Conservation (phyloP, 2,888 invertebrate genomes). For the Cataglyphis albicans region DNA sequence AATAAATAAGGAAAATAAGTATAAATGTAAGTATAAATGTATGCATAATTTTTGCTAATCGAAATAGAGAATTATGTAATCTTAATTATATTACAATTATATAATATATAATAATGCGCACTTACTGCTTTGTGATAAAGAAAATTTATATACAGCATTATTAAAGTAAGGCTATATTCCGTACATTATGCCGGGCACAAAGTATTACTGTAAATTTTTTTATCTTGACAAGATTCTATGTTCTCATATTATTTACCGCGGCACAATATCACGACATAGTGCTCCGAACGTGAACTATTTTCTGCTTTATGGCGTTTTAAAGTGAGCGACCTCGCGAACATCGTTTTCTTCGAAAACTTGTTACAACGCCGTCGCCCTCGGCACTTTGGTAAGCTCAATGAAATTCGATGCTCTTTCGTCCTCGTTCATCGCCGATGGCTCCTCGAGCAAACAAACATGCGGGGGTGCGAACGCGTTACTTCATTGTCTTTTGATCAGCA, state of each 20-base stretch:
- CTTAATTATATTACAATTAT: not conserved
- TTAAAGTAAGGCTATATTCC: not conserved
- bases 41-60: not conserved
- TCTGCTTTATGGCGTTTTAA: conserved; percentile 72
- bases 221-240: conserved; percentile 62
- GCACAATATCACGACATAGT: conserved; percentile 50
- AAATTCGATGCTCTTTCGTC: conserved; percentile 69
- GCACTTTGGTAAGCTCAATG: conserved; percentile 64
- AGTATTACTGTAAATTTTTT: conserved; percentile 48
- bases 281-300: conserved; percentile 56
- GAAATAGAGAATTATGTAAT: not conserved
- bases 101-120: not conserved
- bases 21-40: too few relatives aligned
- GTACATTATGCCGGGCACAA: not conserved
- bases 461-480: not conserved
- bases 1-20: not conserved
- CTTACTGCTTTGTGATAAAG: not conserved
- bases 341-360: conserved; percentile 71
- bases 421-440: conserved; percentile 49
- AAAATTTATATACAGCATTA: conserved; percentile 23
- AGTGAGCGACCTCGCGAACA: conserved; percentile 68
- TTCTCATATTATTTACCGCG: conserved; percentile 49
- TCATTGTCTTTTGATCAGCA: conserved; percentile 2
- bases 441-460: conserved; percentile 49
- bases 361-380: conserved; percentile 69